phyloP scores from a whole-genome alignment of 2,888 invertebrate genomes.

The Argyresthia goedartella region DNA sequence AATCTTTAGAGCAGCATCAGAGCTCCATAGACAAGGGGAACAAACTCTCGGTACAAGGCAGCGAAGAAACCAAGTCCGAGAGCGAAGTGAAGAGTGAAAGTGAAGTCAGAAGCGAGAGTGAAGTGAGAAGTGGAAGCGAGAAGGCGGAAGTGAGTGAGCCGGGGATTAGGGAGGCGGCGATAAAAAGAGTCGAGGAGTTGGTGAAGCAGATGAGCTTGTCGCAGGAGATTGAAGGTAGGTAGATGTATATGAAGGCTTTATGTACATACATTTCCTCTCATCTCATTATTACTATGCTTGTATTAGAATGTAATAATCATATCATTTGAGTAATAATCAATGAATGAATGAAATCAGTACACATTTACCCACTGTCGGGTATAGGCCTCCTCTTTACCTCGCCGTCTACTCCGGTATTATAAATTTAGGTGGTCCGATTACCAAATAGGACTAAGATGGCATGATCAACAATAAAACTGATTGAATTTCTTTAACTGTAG shows the following conservation, averaged over 20 bases:
- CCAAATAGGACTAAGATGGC: too few relatives aligned
- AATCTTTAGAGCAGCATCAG: background rate
- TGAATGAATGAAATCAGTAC: too few relatives aligned
- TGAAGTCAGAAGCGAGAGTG: constrained; percentile 12
- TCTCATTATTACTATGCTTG: too few relatives aligned
- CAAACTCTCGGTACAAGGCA: constrained; percentile 31
- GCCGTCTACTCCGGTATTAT: too few relatives aligned
- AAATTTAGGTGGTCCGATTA: too few relatives aligned
- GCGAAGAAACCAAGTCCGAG: constrained; percentile 28
- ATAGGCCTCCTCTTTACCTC: too few relatives aligned
- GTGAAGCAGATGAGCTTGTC: constrained; percentile 87
- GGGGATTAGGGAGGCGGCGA: constrained; percentile 54
- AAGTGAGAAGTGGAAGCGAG: background rate
- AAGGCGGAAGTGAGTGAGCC: constrained; percentile 25
- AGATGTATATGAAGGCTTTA: background rate
- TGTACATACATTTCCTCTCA: too few relatives aligned
- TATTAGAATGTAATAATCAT: too few relatives aligned
- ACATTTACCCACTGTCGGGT: too few relatives aligned
- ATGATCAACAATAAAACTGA: too few relatives aligned
- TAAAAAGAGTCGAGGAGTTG: constrained; percentile 73
- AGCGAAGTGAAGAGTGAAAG: constrained; percentile 21
- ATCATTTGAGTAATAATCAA: too few relatives aligned
- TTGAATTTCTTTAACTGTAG: too few relatives aligned
- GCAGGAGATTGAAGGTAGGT: constrained; percentile 71
- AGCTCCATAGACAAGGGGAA: constrained; percentile 32